These are phyloP conservation scores for Gryllus longicercus DNA, from an alignment of 2,888 invertebrate species.

Conservation along the genomic window DNA sequence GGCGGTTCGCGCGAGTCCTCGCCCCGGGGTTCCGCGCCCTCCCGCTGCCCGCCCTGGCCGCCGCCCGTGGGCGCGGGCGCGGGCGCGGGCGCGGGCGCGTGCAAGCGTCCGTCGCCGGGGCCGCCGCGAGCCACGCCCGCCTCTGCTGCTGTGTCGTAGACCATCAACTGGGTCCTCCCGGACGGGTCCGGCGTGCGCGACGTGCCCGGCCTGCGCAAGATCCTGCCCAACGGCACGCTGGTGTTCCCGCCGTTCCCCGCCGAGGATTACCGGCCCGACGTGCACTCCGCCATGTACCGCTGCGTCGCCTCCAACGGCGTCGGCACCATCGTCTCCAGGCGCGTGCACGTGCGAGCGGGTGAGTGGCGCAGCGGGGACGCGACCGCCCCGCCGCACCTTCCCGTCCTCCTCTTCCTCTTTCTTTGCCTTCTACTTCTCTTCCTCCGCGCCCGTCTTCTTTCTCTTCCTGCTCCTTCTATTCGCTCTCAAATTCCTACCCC, in stretches of 20 bases:
- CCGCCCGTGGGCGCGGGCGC: not conserved
- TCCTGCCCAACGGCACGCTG: slow-evolving; percentile 39
- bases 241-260: slow-evolving; percentile 41
- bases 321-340: slow-evolving; percentile 8
- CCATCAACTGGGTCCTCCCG: slow-evolving; percentile 38
- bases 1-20: no score
- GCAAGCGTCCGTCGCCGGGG: not conserved
- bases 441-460: no score
- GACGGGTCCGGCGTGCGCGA: slow-evolving; percentile 38
- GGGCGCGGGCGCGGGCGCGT: not conserved
- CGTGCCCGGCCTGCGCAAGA: slow-evolving; percentile 39
- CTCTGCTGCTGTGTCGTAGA: slow-evolving; percentile 20
- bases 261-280: slow-evolving; percentile 41
- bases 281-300: slow-evolving; percentile 39
- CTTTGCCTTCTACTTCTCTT: no score
- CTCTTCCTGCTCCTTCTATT: no score
- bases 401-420: no score
- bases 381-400: no score
- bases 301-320: slow-evolving; percentile 23
- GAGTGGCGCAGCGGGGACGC: not conserved
- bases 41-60: no score
- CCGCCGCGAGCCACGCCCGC: not conserved
- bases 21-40: no score
- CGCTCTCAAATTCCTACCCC: no score
- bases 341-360: slow-evolving; percentile 21